phyloP scores from a whole-genome alignment of 2,113 vertebrate species.

The Vombatus ursinus region DNA sequence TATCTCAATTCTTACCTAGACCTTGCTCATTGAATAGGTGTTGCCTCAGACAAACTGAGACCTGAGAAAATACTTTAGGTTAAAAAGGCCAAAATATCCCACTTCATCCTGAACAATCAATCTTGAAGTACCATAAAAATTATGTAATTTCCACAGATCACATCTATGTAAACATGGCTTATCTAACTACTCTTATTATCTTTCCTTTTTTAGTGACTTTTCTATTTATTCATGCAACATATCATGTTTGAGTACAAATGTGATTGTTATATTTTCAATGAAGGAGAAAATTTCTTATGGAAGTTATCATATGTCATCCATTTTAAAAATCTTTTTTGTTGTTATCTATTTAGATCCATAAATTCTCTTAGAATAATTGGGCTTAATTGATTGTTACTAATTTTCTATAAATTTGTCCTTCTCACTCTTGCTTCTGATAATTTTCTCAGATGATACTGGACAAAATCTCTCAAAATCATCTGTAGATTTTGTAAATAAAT shows the following conservation, averaged over 20 bases:
- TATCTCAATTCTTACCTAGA: not conserved
- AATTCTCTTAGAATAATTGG: not conserved
- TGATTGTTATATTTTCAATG: not conserved
- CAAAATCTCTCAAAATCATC: not conserved
- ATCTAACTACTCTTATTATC: not conserved
- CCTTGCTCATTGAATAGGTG: not conserved
- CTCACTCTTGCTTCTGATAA: too few relatives aligned
- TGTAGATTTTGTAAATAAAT: not conserved
- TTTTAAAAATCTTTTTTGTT: not conserved
- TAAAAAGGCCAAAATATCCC: too few relatives aligned
- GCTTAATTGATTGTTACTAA: not conserved
- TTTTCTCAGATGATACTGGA: not conserved
- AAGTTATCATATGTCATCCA: not conserved
- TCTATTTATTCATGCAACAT: not conserved
- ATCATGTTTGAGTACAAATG: not conserved
- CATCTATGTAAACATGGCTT: not conserved
- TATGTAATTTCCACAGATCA: not conserved
- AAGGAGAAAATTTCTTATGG: not conserved
- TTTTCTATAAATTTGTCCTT: not conserved
- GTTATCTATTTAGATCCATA: not conserved
- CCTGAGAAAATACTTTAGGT: too few relatives aligned
- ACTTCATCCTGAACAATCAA: not conserved
- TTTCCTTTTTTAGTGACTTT: not conserved
- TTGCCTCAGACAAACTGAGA: not conserved
- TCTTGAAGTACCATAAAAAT: not conserved